Evolutionary conservation across 92 coral and sea anemone species (phyloP), one percentile per base, ranked within the genome.

Genomic region (Metridium senile): DNA sequence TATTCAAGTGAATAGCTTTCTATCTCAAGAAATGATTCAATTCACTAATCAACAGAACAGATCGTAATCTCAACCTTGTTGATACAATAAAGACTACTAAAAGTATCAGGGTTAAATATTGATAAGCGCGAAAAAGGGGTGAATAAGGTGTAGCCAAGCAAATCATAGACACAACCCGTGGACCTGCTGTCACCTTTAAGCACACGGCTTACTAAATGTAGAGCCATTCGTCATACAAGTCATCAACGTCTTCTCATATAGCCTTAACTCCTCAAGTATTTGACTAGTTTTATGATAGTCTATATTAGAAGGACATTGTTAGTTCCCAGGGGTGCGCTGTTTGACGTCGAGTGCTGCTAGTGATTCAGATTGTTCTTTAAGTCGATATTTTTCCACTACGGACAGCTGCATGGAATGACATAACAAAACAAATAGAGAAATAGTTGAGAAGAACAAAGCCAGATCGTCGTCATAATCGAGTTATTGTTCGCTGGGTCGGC

Each of bases 391-490:
- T 53, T 19, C 68, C 35, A 20, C 2, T 57, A 58, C 81, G 76
- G 57, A 62, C 78, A 73, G 81, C 91, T 83, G 87, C 81, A 70
- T 78, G 74, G 72, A 78, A 52, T 75, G 56, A 74, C 81, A 77
- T 74, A 74, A 86, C 89, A 89, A 82, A 91, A 84, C 88, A 89
- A 72, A 66, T 78, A 89, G 77, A 77, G 51, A 80, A 78, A 76
- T 64, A 83, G 89, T 86, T 87, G 80, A 71, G 46, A 85, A 89
- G 70, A 86, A 88, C 88, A 91, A 88, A 85, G 84, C 70, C 68
- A 35, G 51, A 0, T 77, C 72, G 68, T 80, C 91, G 97, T 89
- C 91, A 92, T 89, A 89, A 85, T 82, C 91, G 82, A 76, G 83
- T 88, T 85, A 89, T 85, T 91, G 93, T 91, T 78, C 80, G 81